These are phyloP conservation scores for Nomada fabriciana DNA, from an alignment of 2,888 invertebrate genomes.

Conservation along the genomic window DNA sequence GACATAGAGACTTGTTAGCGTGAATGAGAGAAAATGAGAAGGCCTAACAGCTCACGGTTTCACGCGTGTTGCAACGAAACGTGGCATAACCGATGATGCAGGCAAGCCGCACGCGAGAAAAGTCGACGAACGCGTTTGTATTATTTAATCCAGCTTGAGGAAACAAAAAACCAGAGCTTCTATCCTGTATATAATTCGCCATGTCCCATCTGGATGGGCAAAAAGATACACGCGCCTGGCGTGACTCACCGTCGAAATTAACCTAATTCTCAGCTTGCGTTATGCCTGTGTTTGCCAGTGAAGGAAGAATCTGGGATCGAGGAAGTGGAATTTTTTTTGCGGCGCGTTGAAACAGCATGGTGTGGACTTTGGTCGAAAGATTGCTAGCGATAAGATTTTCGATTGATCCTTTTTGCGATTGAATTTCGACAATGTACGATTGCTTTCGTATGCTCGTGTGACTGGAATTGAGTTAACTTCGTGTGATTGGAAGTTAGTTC, in stretches of 20 bases:
- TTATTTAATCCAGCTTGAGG: slow-evolving; percentile 5
- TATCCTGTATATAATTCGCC: too few species aligned
- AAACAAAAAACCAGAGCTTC: background rate
- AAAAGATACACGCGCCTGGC: background rate
- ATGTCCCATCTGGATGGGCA: too few species aligned
- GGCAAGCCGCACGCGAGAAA: slow-evolving; percentile 3
- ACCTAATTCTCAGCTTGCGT: slow-evolving; percentile 4
- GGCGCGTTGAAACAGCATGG: too few species aligned
- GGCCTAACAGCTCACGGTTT: background rate
- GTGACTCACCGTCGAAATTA: slow-evolving; percentile 20
- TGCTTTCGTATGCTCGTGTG: background rate
- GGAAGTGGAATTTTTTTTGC: background rate
- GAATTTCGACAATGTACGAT: background rate
- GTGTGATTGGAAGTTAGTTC: too few species aligned
- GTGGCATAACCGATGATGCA: slow-evolving; percentile 23
- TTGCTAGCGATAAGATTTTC: too few species aligned
- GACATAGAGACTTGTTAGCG: slow-evolving; percentile 5
- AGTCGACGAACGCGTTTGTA: slow-evolving; percentile 8
- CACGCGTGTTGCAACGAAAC: slow-evolving; percentile 3
- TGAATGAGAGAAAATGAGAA: slow-evolving; percentile 26
- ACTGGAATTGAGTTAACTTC: too few species aligned
- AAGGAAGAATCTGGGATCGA: background rate
- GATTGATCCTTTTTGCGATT: too few species aligned
- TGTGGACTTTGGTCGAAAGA: too few species aligned
- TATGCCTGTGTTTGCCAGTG: background rate